Evolutionary conservation across 2,888 invertebrate species (phyloP).

Genomic region (Malacosoma neustria): DNA sequence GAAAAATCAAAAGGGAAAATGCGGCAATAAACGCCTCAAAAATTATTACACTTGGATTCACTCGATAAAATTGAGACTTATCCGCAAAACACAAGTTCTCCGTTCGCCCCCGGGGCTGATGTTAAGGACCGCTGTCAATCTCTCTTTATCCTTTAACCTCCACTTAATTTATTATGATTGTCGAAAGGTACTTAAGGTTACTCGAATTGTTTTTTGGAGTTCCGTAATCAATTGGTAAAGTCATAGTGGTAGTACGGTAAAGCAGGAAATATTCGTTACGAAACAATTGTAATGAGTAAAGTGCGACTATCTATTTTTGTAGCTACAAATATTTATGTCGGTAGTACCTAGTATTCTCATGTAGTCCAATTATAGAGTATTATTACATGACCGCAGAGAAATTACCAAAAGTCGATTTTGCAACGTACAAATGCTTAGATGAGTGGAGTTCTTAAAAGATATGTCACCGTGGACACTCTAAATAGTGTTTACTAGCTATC

Average conservation of each 20-base stretch:
- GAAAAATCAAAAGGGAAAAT: constrained; percentile 25
- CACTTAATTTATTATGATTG: constrained; percentile 55
- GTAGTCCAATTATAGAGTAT: no score
- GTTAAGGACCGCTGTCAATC: constrained; percentile 57
- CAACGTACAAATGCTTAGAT: no score
- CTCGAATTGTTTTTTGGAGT: constrained; percentile 9
- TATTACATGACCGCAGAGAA: no score
- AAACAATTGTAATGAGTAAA: no score
- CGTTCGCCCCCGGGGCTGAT: constrained; percentile 33
- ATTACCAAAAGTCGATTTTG: no score
- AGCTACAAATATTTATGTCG: background rate
- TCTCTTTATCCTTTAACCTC: constrained; percentile 48
- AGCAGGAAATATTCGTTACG: no score
- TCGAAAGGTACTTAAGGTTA: constrained; percentile 20
- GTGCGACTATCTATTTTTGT: no score
- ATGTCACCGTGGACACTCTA: no score
- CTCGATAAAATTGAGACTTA: constrained; percentile 44
- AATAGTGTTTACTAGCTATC: no score
- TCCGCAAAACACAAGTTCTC: constrained; percentile 41
- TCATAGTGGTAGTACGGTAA: no score
- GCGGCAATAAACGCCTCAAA: constrained; percentile 32
- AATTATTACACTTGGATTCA: constrained; percentile 36
- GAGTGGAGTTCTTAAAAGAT: no score
- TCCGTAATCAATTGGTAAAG: constrained; percentile 10
- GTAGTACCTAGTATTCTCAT: background rate